phyloP scores from a whole-genome alignment of 2,888 invertebrate genomes.

The Linyphia triangularis region DNA sequence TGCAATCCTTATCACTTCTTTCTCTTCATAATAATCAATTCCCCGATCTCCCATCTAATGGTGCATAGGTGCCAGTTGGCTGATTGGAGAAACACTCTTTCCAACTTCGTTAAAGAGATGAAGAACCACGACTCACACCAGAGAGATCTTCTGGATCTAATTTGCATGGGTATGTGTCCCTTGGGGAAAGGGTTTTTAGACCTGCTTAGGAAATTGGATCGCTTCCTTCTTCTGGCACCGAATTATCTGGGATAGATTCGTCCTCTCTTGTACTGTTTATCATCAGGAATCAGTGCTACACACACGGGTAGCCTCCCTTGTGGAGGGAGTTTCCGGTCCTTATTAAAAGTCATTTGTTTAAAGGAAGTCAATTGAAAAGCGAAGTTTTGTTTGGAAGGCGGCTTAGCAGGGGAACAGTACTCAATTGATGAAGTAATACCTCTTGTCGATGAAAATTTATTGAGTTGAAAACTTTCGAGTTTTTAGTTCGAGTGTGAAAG shows the following conservation, averaged over 20 bases:
- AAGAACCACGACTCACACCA: neutral
- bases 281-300: conserved; percentile 21
- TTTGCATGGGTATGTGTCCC: conserved; percentile 45
- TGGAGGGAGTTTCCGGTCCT: conserved; percentile 6
- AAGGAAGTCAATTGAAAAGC: no score
- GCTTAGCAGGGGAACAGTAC: no score
- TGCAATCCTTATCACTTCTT: conserved; percentile 10
- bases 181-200: conserved; percentile 39
- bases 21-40: conserved; percentile 56
- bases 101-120: conserved; percentile 68
- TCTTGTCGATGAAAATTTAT: no score
- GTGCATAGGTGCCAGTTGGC: neutral
- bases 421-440: no score
- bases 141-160: no score
- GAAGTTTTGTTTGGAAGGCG: no score
- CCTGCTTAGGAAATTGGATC: conserved; percentile 37
- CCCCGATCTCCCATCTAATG: conserved; percentile 42
- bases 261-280: conserved; percentile 1
- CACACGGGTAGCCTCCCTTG: neutral
- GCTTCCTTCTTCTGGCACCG: neutral
- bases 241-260: conserved; percentile 30
- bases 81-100: conserved; percentile 21
- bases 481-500: no score
- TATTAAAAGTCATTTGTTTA: conserved; percentile 10
- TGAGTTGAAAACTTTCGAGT: no score